These are phyloP conservation scores for Strix uralensis DNA, from an alignment of 2,113 vertebrate genomes.

Conservation along the genomic window DNA sequence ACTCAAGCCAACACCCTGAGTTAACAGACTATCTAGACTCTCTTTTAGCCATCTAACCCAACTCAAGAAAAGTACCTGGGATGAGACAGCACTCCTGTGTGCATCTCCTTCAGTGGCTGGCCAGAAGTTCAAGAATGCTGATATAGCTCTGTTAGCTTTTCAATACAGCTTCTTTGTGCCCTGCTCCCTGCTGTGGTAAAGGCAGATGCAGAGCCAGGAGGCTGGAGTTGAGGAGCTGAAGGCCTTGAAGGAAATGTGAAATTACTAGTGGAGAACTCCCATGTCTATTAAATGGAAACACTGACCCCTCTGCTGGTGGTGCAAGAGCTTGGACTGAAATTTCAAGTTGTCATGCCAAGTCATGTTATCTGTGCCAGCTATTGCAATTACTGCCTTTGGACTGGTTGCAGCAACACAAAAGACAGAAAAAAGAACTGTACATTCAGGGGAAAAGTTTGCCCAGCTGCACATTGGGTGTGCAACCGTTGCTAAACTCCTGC, in stretches of 20 bases:
- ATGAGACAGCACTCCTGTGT: neutral
- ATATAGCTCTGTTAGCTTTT: neutral
- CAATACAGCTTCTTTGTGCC: neutral
- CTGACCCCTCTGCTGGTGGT: neutral
- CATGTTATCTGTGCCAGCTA: neutral
- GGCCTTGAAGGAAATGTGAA: neutral
- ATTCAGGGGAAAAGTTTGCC: neutral
- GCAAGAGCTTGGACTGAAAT: neutral
- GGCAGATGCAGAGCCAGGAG: neutral
- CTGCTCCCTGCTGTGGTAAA: neutral
- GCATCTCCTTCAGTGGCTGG: neutral
- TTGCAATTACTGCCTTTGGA: neutral
- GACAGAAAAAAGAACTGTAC: neutral
- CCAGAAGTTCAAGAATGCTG: neutral
- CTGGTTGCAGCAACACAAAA: neutral
- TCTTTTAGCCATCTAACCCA: neutral
- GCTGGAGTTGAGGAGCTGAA: neutral
- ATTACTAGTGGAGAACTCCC: neutral
- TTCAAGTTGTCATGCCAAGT: neutral
- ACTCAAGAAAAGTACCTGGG: neutral
- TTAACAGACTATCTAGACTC: neutral
- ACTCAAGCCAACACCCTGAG: neutral
- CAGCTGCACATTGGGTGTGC: neutral
- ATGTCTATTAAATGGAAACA: neutral
- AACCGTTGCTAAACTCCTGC: neutral